Conservation (phyloP, 2,888 invertebrate genomes). For the Loripinus fragilis region DNA sequence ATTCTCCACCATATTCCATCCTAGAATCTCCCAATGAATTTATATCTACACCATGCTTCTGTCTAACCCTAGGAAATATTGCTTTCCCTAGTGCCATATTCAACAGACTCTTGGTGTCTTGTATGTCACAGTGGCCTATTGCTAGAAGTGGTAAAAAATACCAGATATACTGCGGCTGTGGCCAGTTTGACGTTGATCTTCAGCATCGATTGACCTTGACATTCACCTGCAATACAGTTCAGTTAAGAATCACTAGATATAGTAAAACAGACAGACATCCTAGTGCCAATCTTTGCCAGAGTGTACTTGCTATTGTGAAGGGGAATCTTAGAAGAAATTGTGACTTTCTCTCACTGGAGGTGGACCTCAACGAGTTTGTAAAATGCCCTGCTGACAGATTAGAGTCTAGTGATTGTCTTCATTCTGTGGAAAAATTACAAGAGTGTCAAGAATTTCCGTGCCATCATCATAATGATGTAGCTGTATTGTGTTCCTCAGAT, state of each 20-base stretch:
- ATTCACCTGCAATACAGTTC: neutral
- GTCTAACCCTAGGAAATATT: neutral
- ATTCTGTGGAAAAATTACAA: neutral
- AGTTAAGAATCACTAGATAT: neutral
- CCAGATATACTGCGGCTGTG: neutral
- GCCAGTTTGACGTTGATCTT: slow-evolving; percentile 4
- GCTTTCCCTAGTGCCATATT: slow-evolving; percentile 6
- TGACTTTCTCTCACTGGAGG: neutral
- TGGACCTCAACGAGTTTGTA: neutral
- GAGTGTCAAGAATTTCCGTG: neutral
- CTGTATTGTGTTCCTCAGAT: neutral
- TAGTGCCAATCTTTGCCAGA: neutral
- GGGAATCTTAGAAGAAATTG: neutral
- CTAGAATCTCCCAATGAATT: neutral
- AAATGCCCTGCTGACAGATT: neutral
- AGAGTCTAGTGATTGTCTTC: neutral
- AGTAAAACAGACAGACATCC: neutral
- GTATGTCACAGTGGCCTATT: neutral
- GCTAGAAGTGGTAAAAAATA: neutral
- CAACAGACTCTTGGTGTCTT: neutral
- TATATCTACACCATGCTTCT: slow-evolving; percentile 1
- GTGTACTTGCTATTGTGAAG: neutral
- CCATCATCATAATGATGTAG: neutral
- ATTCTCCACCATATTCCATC: neutral
- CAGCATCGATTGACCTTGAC: neutral